Percentiles rank a stretch among this genome's conserved stretches.
phyloP scores from a whole-genome alignment of 2,888 invertebrate genomes.

The Drosophila engyochracea region DNA sequence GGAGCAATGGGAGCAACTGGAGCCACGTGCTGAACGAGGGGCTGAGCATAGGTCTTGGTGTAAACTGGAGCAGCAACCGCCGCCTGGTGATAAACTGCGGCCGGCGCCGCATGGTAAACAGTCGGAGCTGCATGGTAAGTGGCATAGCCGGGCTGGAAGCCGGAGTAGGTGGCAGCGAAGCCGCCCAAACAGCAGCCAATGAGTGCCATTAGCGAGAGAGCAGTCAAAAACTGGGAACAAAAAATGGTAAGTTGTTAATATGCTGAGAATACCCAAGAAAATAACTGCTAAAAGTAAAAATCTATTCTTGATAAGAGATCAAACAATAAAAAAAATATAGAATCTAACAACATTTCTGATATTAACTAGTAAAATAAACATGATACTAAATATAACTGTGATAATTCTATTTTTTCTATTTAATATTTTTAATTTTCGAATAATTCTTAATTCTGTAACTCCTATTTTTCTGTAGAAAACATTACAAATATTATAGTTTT shows the following conservation, averaged over 20 bases:
- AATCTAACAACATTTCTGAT: not conserved
- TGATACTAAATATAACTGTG: not conserved
- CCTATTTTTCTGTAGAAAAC: not conserved
- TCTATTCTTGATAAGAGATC: not conserved
- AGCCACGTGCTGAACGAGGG: slow-evolving; percentile 53
- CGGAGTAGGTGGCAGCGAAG: slow-evolving; percentile 76
- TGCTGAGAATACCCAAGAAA: not conserved
- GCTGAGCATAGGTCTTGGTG: slow-evolving; percentile 56
- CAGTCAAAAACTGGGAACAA: slow-evolving; percentile 62
- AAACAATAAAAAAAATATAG: not conserved
- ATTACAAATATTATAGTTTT: not conserved
- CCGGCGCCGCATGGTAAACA: slow-evolving; percentile 52
- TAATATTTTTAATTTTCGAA: not conserved
- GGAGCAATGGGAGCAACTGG: slow-evolving; percentile 42
- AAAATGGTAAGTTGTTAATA: slow-evolving; percentile 2
- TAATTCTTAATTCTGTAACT: not conserved
- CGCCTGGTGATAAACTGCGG: slow-evolving; percentile 46
- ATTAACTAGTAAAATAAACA: not conserved
- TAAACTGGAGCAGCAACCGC: slow-evolving; percentile 36
- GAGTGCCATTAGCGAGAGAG: slow-evolving; percentile 72
- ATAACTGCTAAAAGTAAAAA: not conserved
- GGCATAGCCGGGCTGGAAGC: slow-evolving; percentile 72
- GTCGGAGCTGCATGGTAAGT: slow-evolving; percentile 68
- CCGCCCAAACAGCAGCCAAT: slow-evolving; percentile 66
- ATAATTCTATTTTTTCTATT: too few species aligned